phyloP scores from a whole-genome alignment of 2,113 vertebrate genomes.

The Atherinomorus stipes region DNA sequence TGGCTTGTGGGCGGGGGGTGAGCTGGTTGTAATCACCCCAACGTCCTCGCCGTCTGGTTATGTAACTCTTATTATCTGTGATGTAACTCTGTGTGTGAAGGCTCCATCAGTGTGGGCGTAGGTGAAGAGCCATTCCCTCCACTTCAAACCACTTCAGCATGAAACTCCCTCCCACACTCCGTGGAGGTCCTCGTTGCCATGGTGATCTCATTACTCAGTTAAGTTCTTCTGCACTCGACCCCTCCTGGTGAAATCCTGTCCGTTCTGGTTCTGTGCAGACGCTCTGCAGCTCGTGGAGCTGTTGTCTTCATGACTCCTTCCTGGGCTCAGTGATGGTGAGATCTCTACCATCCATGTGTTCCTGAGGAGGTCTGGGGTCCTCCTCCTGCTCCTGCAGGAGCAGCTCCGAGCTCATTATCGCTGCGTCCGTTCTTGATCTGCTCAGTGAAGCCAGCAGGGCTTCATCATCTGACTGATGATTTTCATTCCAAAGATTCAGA shows the following conservation, averaged over 20 bases:
- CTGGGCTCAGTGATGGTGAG: no score
- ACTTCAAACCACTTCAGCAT: constrained; percentile 51
- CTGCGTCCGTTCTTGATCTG: no score
- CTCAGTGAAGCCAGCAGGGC: no score
- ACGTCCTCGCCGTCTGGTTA: constrained; percentile 35
- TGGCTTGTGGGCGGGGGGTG: constrained; percentile 32
- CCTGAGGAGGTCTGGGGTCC: no score
- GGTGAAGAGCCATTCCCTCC: constrained; percentile 56
- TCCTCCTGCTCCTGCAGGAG: no score
- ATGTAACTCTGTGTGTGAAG: constrained; percentile 52
- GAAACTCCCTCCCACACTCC: constrained; percentile 59
- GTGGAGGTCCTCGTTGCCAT: constrained; percentile 73
- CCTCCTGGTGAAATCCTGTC: constrained; percentile 52
- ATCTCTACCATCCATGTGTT: no score
- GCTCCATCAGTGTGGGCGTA: constrained; percentile 44
- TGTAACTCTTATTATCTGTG: constrained; percentile 64
- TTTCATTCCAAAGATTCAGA: no score
- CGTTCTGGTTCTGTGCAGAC: constrained; percentile 25
- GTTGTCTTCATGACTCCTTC: no score
- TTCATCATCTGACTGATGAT: no score
- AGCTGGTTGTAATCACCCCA: constrained; percentile 36
- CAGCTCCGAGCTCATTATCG: no score
- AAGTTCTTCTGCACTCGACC: constrained; percentile 56
- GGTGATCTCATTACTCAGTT: constrained; percentile 68
- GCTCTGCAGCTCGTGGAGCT: background rate